Evolutionary conservation across 2,888 invertebrate species (phyloP), one percentile per base, ranked within the genome.

Genomic region (Heliconius aoede): DNA sequence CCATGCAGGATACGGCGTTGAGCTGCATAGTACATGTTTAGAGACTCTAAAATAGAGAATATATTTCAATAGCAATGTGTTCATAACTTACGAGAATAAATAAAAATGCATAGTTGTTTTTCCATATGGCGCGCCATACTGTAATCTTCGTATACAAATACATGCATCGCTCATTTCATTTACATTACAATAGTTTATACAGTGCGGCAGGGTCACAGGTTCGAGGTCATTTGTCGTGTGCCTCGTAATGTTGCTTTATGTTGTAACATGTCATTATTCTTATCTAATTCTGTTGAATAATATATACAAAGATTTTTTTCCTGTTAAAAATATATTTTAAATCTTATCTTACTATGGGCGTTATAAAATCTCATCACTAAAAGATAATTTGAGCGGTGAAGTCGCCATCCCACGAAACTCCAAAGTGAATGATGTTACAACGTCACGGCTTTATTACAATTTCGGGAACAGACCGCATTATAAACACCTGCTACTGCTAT

Each of bases 171-270:
- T 87, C 84, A 89, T 86, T 88, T 86, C 87, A 91, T 92, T 91
- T 87, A 88, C 90, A 91, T 92, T 86, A 93, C 91, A 91, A 92
- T 92, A 88, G 91, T 87, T 88, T 82, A 88, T 87, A 89, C 89
- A 90, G 90, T 90, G 84, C 84, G 86, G 85, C 88, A 90, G 91
- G 92, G 92, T 93, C 91, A 87, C 88, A 88, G 91, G 93, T 93
- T 93, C 90, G 93, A 92, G 94, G 93, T 90, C 91, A 85, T 81
- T 84, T 82, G 85, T 82, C 83, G 85, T 86, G 86, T 86, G 85
- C 87, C 75, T 77, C 73, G 77, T 77, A 76, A 76, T 72, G 55
- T 73, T 81, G 73, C 80, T 81, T 80, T 79, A 78, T 81, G 78
- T 72, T 36, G 40, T 61, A 55, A 58, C 51, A 72, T 40, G 28